Evolutionary conservation across 2,797 vertebrate genomes (phyloP).

Genomic region (Geotrypetes seraphini): DNA sequence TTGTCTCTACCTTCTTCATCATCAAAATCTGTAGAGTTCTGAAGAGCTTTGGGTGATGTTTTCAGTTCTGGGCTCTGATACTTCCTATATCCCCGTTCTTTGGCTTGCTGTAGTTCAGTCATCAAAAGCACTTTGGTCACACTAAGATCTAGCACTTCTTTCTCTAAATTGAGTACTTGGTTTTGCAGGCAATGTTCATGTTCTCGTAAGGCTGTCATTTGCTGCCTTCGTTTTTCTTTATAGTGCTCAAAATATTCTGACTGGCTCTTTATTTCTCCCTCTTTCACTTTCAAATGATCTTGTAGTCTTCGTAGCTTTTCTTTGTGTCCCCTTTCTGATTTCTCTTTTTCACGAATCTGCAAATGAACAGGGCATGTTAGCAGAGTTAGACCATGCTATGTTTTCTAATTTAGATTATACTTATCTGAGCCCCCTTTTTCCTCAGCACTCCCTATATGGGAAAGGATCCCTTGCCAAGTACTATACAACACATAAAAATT

Average conservation of each 20-base stretch:
- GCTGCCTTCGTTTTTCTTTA: slow-evolving; percentile 59
- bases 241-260: slow-evolving; percentile 68
- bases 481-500: too few species aligned
- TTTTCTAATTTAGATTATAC: too few species aligned
- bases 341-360: slow-evolving; percentile 56
- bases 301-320: slow-evolving; percentile 54
- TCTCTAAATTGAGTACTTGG: slow-evolving; percentile 57
- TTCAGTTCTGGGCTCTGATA: slow-evolving; percentile 2
- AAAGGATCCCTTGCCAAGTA: too few species aligned
- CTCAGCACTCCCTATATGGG: too few species aligned
- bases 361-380: not conserved
- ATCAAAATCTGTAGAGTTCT: slow-evolving; percentile 12
- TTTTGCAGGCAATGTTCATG: slow-evolving; percentile 51
- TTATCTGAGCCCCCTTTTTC: too few species aligned
- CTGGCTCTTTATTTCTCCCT: slow-evolving; percentile 64
- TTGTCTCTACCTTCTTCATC: slow-evolving; percentile 12
- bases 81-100: not conserved
- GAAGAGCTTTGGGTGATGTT: slow-evolving; percentile 16
- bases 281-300: slow-evolving; percentile 60
- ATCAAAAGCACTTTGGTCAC: slow-evolving; percentile 35
- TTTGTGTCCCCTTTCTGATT: slow-evolving; percentile 47
- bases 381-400: not conserved
- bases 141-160: slow-evolving; percentile 52
- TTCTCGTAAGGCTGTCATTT: slow-evolving; percentile 46
- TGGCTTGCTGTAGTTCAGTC: slow-evolving; percentile 18